Evolutionary conservation across 2,113 vertebrate genomes (phyloP), one percentile per base, ranked within the genome.

Genomic region (Orthonyx spaldingii): DNA sequence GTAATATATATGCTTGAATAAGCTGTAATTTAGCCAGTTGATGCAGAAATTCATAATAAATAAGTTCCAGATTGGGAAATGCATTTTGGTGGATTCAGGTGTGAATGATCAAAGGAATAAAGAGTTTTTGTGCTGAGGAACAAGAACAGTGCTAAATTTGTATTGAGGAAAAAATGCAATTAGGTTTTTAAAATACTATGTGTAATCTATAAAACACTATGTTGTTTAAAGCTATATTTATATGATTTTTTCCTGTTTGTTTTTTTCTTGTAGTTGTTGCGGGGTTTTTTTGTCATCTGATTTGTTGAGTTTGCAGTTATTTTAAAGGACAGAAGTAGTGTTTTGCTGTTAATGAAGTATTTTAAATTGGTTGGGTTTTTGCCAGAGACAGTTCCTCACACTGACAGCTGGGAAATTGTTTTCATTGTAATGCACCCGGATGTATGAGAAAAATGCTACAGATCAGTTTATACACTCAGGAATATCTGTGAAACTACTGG

Each of bases 231-330:
- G 8, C 8, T 8, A 17, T 49, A 75, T 72, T 76, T 64, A n/a
- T 30, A 11, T 28, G 2, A 1, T 6, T 18, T 44, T 69, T 59
- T 19, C 10, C 6, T 30, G 3, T 2, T 16, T 28, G 1, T 3
- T 15, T 11, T 17, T 27, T n/a, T 53, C 5, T 47, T 39, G 37
- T 11, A 14, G 26, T 33, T 80, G 30, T 32, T 26, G 18, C 3
- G 18, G 18, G 3, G 9, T 6, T 20, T 23, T 57, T 68, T 57
- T 26, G 15, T 87, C 26, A 44, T 52, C 24, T 19, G 12, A 46
- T 61, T 91, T 87, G 11, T 59, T 82, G 42, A 60, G 7, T 49
- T 93, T 68, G 21, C 20, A 41, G 4, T 64, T 61, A 39, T 75
- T 93, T 63, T 82, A 56, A 79, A 56, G 33, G 35, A 28, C 21